Evolutionary conservation across 2,113 vertebrate species (phyloP), one percentile per base, ranked within the genome.

Genomic region (Podocnemis expansa): DNA sequence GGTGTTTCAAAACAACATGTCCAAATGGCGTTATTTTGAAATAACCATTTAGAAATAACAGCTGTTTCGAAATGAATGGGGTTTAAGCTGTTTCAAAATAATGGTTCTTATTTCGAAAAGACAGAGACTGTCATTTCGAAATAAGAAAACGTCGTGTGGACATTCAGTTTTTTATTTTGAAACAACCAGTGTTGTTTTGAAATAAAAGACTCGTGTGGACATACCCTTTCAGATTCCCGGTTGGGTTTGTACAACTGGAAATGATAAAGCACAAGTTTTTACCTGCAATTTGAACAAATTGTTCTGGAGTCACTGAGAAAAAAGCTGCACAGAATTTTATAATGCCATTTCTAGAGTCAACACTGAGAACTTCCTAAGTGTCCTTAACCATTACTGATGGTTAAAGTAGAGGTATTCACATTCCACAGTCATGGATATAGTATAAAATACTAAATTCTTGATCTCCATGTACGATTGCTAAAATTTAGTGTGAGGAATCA

Each of bases 211-310:
- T n/a, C n/a, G n/a, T n/a, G n/a, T n/a, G n/a, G n/a, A n/a, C n/a
- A n/a, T n/a, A n/a, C n/a, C n/a, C n/a, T 52, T 81, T 87, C 17
- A 73, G 38, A 27, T 16, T 94, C 88, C 60, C 41, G 79, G 3
- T 14, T 78, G 22, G 24, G 8, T 92, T 5, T 13, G 0, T 1
- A 54, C 34, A 4, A 34, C 83, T 73, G 58, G 0, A 9, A 43
- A 45, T 76, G 6, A 45, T 76, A 12, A 45, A 27, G 43, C 73
- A 76, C 22, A 43, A 45, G 73, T 13, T 76, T 76, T 76, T n/a
- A 21, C 16, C 16, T 56, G n/a, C 51, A 25, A 12, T 19, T 34
- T 12, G 41, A 84, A 31, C 43, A 5, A 21, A 73, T 70, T 88
- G 8, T 70, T 8, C 12, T 94, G 81, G 80, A 14, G 94, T 70